Base-by-base conservation (phyloP, 1,140 invertebrate genomes). In the Psix sp. region DNA sequence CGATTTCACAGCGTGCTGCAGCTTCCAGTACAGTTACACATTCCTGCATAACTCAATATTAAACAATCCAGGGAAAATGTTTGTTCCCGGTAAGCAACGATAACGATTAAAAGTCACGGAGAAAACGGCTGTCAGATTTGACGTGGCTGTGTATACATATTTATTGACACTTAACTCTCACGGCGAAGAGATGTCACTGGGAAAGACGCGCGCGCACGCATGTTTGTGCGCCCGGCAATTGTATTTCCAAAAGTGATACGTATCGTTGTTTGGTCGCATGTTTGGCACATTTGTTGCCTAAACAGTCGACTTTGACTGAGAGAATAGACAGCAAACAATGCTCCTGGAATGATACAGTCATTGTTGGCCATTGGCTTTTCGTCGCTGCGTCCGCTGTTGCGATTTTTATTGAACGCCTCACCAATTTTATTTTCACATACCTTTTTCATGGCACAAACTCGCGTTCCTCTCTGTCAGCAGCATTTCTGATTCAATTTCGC, bases 301-400 rank as follows among this genome's bases (percentile, higher is more conserved):
- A 65, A 54, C 60, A 54, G 60, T 43, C 46, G 31, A 65, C 49
- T 48, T 54, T 38, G 24, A 39, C 49, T 65, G 40, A 31, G 40
- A 65, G 60, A 65, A 65, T 65, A 13, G 49, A 20, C 49, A 49
- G 35, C 49, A 54, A 54, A 65, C 60, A 54, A 48, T 48, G 35
- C 35, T 9, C 31, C 9, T 10, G 13, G 40, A 45, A 52, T 38
- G 40, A 46, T 43, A 63, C 13, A 6, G 59, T 63, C 39, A 63
- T 63, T 63, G 59, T 63, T 24, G 9, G 42, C 10, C 42, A 16
- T 39, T 33, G 46, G 45, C 45, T 62, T 62, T 62, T 48, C 45
- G 33, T 31, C 17, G 26, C 4, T 24, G 7, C 21, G 7, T 49
- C 42, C 26, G 46, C 21, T 43, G 17, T 4, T 33, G 43, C 18